Conservation (phyloP, 2,888 invertebrate genomes). For the Melitaea athalia region DNA sequence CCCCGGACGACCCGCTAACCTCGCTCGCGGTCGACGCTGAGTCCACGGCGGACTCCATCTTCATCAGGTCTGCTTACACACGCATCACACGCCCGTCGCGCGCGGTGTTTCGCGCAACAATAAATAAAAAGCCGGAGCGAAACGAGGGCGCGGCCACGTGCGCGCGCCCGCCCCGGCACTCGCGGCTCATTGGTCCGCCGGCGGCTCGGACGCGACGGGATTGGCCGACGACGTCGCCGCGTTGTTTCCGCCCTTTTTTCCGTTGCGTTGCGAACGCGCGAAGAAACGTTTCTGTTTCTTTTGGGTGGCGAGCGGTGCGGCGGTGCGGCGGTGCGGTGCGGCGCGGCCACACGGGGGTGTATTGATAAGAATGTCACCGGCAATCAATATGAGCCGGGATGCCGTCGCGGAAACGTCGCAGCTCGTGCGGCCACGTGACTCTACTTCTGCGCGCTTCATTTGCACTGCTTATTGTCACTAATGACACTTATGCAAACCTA, state of each 20-base stretch:
- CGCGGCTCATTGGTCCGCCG: slow-evolving; percentile 70
- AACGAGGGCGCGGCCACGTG: slow-evolving; percentile 80
- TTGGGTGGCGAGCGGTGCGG: slow-evolving; percentile 79
- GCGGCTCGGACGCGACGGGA: slow-evolving; percentile 54
- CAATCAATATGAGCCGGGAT: slow-evolving; percentile 83
- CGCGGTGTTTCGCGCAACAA: slow-evolving; percentile 87
- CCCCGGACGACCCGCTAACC: slow-evolving; percentile 78
- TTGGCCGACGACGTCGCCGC: slow-evolving; percentile 65
- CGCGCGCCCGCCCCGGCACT: slow-evolving; percentile 74
- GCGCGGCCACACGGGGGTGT: slow-evolving; percentile 64
- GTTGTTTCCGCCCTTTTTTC: slow-evolving; percentile 80
- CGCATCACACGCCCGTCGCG: slow-evolving; percentile 84
- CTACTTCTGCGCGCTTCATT: slow-evolving; percentile 4
- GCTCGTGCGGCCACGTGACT: slow-evolving; percentile 9
- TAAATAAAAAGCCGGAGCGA: slow-evolving; percentile 86
- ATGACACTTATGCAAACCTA: background rate
- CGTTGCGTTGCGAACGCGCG: slow-evolving; percentile 75
- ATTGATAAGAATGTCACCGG: slow-evolving; percentile 86
- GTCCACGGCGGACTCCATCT: slow-evolving; percentile 83
- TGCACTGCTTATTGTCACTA: background rate
- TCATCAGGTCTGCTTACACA: slow-evolving; percentile 67
- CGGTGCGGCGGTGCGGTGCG: slow-evolving; percentile 45
- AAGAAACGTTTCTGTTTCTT: slow-evolving; percentile 84
- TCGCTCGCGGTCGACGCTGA: slow-evolving; percentile 82
- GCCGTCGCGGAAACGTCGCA: slow-evolving; percentile 47